phyloP scores from a whole-genome alignment of 2,888 invertebrate genomes.

The Chymomyza caudatula region DNA sequence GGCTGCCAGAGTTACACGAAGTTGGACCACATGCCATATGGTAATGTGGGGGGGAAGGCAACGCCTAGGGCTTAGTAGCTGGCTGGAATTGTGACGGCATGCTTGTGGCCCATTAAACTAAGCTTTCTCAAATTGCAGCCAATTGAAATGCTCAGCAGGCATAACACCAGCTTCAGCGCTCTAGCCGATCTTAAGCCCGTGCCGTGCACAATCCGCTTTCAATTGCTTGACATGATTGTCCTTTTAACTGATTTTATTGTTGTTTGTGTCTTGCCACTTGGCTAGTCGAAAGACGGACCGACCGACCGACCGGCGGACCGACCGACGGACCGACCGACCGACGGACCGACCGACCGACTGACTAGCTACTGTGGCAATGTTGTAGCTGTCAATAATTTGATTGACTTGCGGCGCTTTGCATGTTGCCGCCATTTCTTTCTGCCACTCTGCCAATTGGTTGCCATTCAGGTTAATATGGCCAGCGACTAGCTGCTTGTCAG shows the following conservation, averaged over 20 bases:
- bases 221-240: constrained; percentile 60
- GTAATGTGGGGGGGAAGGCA: background rate
- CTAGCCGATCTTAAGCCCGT: background rate
- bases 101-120: constrained; percentile 49
- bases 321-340: background rate
- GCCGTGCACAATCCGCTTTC: constrained; percentile 36
- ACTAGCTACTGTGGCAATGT: constrained; percentile 9
- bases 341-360: background rate
- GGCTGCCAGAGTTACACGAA: background rate
- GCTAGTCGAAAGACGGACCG: background rate
- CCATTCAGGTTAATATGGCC: constrained; percentile 66
- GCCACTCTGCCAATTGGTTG: constrained; percentile 54
- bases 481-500: constrained; percentile 6
- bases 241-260: constrained; percentile 57
- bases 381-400: constrained; percentile 63
- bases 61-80: background rate
- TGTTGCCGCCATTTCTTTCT: constrained; percentile 46
- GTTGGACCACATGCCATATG: background rate
- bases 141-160: constrained; percentile 11
- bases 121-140: constrained; percentile 33
- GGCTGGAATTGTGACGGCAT: constrained; percentile 6
- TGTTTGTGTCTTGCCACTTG: constrained; percentile 17
- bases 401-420: constrained; percentile 68
- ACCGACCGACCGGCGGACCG: background rate
- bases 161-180: background rate